phyloP scores from a whole-genome alignment of 2,113 vertebrate species.

The Petromus typicus region DNA sequence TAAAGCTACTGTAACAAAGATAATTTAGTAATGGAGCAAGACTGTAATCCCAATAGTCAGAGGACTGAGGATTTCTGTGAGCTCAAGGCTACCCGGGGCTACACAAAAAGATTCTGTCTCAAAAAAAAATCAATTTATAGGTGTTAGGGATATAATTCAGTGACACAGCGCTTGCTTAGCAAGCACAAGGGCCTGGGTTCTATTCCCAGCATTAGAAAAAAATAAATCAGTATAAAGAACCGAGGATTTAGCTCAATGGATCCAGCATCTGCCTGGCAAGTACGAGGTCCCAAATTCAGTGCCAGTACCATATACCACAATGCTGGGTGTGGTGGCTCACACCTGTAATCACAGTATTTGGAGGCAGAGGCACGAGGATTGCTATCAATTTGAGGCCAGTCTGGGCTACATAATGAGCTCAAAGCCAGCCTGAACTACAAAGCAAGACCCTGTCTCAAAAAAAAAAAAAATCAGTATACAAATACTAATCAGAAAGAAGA shows the following conservation, averaged over 20 bases:
- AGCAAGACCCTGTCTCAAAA: no score
- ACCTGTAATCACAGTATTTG: no score
- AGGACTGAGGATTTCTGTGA: background rate
- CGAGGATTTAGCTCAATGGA: no score
- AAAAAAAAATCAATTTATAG: background rate
- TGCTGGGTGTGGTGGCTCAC: no score
- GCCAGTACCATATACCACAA: no score
- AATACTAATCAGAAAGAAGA: constrained; percentile 25
- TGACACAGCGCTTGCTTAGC: background rate
- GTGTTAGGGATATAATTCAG: background rate
- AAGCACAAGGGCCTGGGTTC: background rate
- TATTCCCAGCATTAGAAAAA: background rate
- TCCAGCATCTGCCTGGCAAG: no score
- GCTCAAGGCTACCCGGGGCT: background rate
- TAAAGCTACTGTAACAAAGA: constrained; percentile 18
- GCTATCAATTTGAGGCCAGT: no score
- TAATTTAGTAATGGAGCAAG: background rate
- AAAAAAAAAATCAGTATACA: background rate
- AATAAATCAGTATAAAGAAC: background rate
- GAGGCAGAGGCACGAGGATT: no score
- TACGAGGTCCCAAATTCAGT: no score
- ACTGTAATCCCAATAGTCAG: background rate
- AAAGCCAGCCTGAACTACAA: no score
- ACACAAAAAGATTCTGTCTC: background rate
- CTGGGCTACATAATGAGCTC: no score